Evolutionary conservation across 2,113 vertebrate species (phyloP), one percentile per base, ranked within the genome.

Genomic region (Poeciliopsis occidentalis): DNA sequence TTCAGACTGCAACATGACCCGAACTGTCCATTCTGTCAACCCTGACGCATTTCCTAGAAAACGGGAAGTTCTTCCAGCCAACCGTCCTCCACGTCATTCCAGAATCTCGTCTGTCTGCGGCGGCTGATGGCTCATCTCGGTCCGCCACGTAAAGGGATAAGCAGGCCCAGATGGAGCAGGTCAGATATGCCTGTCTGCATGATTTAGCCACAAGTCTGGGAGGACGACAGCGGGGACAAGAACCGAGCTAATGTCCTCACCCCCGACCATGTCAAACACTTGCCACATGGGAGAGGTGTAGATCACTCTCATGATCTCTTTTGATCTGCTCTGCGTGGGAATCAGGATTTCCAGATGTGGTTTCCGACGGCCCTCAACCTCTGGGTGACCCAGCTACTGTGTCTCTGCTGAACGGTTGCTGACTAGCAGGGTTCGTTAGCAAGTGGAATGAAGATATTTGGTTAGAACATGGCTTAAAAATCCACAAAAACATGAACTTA

Each of bases 271-370:
- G 76, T 84, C 77, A 89, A 91, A 93, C 73, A 69, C 75, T 78
- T 79, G 79, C 85, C 91, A 92, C 88, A 92, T 92, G 90, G 83
- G 75, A 78, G 73, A 90, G 79, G 64, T 79, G 81, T 87, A 86
- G 80, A 87, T 78, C 80, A 76, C 60, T 71, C 41, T 62, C 37
- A 70, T 39, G 31, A 37, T 41, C 26, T 39, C n/a, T 80, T 91
- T 87, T 91, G 85, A 92, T 92, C 80, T 83, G 62, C 68, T 71
- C 79, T 74, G 66, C 81, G 73, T 69, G 71, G 71, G 71, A 78
- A 83, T 74, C 60, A 57, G 75, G 63, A 78, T 64, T 80, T 69
- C 74, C 67, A 83, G 75, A 79, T 30, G 24, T 62, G 41, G 30
- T 37, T 37, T 37, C 32, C 41, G 61, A n/a, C 60, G 7, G 8